Conservation (phyloP, 2,797 vertebrate genomes). For the Microctenopoma steveboyesi region DNA sequence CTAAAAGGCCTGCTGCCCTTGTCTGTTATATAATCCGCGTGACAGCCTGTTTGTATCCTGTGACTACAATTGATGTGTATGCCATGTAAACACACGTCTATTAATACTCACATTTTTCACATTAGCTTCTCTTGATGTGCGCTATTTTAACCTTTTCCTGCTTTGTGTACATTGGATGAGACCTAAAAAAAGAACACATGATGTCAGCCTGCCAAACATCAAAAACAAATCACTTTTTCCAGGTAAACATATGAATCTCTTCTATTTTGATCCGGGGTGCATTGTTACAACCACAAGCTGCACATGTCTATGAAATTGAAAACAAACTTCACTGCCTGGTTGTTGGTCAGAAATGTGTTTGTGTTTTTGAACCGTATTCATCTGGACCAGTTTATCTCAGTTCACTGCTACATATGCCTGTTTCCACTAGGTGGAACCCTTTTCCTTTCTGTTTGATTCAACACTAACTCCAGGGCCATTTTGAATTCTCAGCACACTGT, state of each 20-base stretch:
- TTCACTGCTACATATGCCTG: conserved; percentile 11
- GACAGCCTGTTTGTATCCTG: conserved; percentile 7
- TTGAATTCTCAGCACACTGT: neutral
- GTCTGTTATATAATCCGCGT: conserved; percentile 27
- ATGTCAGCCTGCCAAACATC: neutral
- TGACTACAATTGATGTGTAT: conserved; percentile 12
- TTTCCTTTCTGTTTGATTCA: neutral
- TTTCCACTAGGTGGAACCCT: conserved; percentile 66
- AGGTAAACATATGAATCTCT: conserved; percentile 18
- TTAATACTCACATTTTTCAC: conserved; percentile 48
- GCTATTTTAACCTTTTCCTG: neutral
- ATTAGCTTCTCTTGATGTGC: conserved; percentile 14
- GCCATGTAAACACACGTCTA: conserved; percentile 34
- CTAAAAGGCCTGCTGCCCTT: conserved; percentile 27
- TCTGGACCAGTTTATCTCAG: neutral
- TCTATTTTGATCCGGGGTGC: conserved; percentile 10
- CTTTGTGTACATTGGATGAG: neutral
- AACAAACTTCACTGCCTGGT: neutral
- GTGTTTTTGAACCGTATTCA: neutral
- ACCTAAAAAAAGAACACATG: conserved; percentile 1
- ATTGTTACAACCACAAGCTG: neutral
- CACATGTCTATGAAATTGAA: neutral
- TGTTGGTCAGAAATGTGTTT: neutral
- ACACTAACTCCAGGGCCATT: neutral
- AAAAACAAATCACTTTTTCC: conserved; percentile 16